Evolutionary conservation across 2,888 invertebrate species (phyloP).

Genomic region (Nebria brevicollis): DNA sequence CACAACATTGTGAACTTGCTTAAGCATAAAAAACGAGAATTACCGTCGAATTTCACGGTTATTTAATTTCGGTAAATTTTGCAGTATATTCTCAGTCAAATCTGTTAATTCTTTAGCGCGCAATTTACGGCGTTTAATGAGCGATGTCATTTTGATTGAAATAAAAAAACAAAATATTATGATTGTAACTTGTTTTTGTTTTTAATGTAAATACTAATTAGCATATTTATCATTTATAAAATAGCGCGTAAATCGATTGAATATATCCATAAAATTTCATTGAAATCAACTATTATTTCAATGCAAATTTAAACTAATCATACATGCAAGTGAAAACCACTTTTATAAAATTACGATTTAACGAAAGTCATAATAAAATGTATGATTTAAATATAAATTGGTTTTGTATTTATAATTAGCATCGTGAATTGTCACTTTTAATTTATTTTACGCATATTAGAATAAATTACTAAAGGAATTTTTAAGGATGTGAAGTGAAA

Average conservation of each 20-base stretch:
- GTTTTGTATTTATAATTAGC: neutral
- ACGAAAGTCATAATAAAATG: neutral
- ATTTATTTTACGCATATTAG: too few relatives aligned
- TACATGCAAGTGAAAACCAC: neutral
- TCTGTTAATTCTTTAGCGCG: constrained; percentile 22
- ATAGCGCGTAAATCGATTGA: neutral
- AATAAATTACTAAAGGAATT: too few relatives aligned
- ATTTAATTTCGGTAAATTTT: constrained; percentile 6
- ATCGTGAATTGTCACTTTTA: neutral
- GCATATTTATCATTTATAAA: neutral
- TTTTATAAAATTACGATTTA: neutral
- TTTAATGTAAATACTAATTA: too few relatives aligned
- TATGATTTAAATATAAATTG: neutral
- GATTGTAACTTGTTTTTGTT: too few relatives aligned
- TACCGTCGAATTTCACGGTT: constrained; percentile 23
- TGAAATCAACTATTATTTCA: neutral
- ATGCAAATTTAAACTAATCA: neutral
- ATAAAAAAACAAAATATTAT: neutral
- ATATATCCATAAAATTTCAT: neutral
- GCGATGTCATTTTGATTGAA: constrained; percentile 5
- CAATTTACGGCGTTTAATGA: neutral
- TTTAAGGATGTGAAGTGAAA: too few relatives aligned
- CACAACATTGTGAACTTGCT: neutral
- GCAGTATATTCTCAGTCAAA: constrained; percentile 15
- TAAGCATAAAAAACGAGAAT: neutral